phyloP scores from a whole-genome alignment of 2,113 vertebrate genomes.

The Lepus timidus region DNA sequence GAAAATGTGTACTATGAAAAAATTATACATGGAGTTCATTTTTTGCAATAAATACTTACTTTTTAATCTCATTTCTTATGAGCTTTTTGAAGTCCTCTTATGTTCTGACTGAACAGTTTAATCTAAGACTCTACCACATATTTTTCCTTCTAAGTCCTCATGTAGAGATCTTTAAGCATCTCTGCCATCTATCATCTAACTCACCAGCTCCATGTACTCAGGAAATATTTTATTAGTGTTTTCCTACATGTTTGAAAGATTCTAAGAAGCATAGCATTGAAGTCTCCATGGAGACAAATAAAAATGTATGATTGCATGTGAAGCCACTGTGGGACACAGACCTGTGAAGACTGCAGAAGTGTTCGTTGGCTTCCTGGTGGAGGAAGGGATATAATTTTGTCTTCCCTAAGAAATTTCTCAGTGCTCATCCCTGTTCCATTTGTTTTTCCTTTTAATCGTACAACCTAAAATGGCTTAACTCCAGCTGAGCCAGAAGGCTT shows the following conservation, averaged over 20 bases:
- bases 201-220: neutral
- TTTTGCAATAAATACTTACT: no score
- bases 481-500: neutral
- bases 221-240: neutral
- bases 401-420: neutral
- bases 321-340: neutral
- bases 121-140: neutral
- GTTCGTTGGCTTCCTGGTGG: neutral
- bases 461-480: neutral
- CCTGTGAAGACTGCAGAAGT: neutral
- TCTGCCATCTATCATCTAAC: neutral
- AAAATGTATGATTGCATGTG: neutral
- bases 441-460: neutral
- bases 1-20: no score
- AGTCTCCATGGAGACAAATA: constrained; percentile 3
- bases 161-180: neutral
- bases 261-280: neutral
- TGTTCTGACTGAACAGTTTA: neutral
- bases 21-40: no score
- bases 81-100: neutral
- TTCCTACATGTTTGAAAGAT: neutral
- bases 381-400: neutral
- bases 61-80: no score
- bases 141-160: neutral
- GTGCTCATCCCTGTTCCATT: neutral